Evolutionary conservation across 2,113 vertebrate genomes (phyloP), one percentile per base, ranked within the genome.

Genomic region (Macquaria australasica): DNA sequence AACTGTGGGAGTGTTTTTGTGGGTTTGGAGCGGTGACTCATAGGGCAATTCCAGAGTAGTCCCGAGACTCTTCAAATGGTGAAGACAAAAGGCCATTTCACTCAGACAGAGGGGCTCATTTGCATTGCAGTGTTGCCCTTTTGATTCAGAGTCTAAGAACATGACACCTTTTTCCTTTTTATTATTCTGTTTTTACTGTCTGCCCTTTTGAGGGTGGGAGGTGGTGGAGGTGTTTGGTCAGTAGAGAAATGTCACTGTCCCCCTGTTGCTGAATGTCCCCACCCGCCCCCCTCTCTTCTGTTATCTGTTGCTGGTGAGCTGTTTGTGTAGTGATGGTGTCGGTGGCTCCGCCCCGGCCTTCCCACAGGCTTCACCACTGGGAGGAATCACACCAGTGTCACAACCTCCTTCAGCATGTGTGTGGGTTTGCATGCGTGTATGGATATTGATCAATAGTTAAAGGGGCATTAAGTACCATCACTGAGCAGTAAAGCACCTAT

Each of bases 91-190:
- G 86, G 79, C 76, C 63, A 43, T 82, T 93, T 92, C 59, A 80
- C 64, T 59, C 68, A 80, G 80, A 83, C 60, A 69, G 62, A 80
- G 79, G 59, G 31, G 73, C 90, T 91, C 51, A 91, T 94, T 93
- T 91, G 90, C 92, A 93, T 94, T 56, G 81, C 84, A 84, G 86
- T 48, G 70, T 81, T 84, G 79, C 86, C 90, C 89, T 92, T 92
- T 88, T 55, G 72, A 86, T 85, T 86, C 64, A 59, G 41, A 79
- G 66, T 64, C 83, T 48, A 21, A 45, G 56, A 90, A 88, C 87
- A 83, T 73, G 79, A 89, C 86, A 87, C 85, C 84, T 63, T 77
- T 80, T 69, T 75, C 51, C 37, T 89, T 90, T 56, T 90, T 70
- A 84, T 88, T 83, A 82, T 88, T 80, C 84, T 48, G 67, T 66